Conservation (phyloP, 2,888 invertebrate species). For the Machimus atricapillus region DNA sequence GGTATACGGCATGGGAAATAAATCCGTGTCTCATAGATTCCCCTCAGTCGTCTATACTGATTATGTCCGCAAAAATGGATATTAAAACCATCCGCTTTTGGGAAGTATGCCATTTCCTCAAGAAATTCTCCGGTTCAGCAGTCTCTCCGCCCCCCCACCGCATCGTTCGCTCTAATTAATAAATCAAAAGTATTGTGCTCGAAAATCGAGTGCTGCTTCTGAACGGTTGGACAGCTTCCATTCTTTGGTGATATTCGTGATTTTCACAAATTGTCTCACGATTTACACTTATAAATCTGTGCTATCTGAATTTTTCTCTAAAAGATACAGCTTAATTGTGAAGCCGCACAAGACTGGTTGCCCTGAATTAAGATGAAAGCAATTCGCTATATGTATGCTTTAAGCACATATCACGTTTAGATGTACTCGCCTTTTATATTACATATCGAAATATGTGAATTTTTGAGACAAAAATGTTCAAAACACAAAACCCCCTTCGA, state of each 20-base stretch:
- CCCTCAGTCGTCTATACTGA: background rate
- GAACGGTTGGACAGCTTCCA: background rate
- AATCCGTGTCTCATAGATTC: background rate
- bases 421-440: background rate
- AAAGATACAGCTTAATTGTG: background rate
- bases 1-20: background rate
- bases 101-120: background rate
- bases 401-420: background rate
- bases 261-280: background rate
- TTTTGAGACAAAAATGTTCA: background rate
- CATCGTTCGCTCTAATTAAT: background rate
- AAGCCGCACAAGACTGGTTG: background rate
- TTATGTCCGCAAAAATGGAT: background rate
- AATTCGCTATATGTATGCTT: background rate
- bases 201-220: background rate
- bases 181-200: background rate
- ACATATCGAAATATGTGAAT: background rate
- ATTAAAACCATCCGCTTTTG: background rate
- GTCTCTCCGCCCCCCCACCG: background rate
- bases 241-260: background rate
- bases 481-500: background rate
- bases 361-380: background rate
- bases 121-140: background rate
- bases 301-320: background rate
- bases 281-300: background rate